phyloP scores from a whole-genome alignment of 2,888 invertebrate species.

The Sarcophaga subvicina region DNA sequence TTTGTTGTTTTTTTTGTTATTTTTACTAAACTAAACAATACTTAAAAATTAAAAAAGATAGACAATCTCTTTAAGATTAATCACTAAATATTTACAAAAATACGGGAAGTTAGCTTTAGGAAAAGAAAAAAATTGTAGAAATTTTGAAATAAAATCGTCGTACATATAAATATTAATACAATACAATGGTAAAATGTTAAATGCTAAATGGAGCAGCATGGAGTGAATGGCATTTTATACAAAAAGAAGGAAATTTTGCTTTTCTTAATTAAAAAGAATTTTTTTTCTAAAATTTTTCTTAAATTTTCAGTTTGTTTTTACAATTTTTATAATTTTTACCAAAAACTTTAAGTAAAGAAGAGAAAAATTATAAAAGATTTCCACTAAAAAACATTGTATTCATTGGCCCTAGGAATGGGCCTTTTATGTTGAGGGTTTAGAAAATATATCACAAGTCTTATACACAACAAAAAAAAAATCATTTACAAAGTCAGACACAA shows the following conservation, averaged over 20 bases:
- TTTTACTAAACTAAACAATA: slow-evolving; percentile 52
- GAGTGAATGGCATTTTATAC: neutral
- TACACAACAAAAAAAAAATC: slow-evolving; percentile 38
- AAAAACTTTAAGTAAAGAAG: neutral
- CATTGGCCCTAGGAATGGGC: neutral
- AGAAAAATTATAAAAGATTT: neutral
- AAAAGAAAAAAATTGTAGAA: too few species aligned
- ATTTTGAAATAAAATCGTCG: too few species aligned
- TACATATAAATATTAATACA: neutral
- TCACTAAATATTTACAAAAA: slow-evolving; percentile 51
- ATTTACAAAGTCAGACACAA: slow-evolving; percentile 7
- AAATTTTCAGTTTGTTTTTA: too few species aligned
- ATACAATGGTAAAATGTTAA: slow-evolving; percentile 26
- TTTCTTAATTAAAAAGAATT: too few species aligned
- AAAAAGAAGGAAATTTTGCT: slow-evolving; percentile 1
- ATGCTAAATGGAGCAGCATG: neutral
- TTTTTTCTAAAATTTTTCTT: too few species aligned
- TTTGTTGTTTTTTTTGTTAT: slow-evolving; percentile 18
- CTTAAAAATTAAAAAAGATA: slow-evolving; percentile 27
- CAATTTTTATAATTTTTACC: neutral
- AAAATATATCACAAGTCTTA: slow-evolving; percentile 66
- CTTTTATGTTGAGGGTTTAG: slow-evolving; percentile 23
- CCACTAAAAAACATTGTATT: neutral
- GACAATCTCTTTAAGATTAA: slow-evolving; percentile 3
- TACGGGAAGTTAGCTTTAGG: too few species aligned